Percentiles rank a stretch among this genome's conserved stretches.
Conservation (phyloP, 2,888 invertebrate species). For the Morpho helenor region DNA sequence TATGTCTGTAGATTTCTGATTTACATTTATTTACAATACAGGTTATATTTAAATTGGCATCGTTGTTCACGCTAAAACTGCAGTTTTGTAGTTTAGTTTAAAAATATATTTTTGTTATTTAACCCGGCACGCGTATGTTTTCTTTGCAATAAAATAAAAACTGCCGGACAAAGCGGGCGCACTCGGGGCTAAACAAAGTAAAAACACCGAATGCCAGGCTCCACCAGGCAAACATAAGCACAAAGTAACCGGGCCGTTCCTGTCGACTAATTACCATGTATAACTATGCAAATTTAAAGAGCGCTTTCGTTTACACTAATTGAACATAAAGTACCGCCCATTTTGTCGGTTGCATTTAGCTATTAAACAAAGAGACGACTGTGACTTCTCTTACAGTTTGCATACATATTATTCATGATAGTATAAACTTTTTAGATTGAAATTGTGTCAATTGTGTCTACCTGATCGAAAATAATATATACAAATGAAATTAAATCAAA, state of each 20-base stretch:
- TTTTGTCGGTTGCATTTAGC: constrained; percentile 42
- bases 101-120: no score
- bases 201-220: constrained; percentile 17
- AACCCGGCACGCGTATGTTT: not conserved
- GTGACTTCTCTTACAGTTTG: not conserved
- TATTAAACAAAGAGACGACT: not conserved
- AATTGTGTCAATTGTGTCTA: no score
- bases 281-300: constrained; percentile 58
- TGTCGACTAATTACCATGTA: constrained; percentile 53
- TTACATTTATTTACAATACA: not conserved
- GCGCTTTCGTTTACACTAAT: constrained; percentile 49
- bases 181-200: constrained; percentile 8
- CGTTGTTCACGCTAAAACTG: no score
- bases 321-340: constrained; percentile 44
- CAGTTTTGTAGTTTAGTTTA: no score
- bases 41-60: not conserved
- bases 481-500: no score
- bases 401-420: no score
- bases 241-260: constrained; percentile 47
- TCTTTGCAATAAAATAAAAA: constrained; percentile 2
- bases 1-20: not conserved
- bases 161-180: not conserved
- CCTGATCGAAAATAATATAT: no score
- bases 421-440: no score
- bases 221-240: constrained; percentile 52